Percentiles rank a stretch among this genome's conserved stretches.
Conservation (phyloP, 64 coral and sea anemone species). For the Orbicella faveolata region DNA sequence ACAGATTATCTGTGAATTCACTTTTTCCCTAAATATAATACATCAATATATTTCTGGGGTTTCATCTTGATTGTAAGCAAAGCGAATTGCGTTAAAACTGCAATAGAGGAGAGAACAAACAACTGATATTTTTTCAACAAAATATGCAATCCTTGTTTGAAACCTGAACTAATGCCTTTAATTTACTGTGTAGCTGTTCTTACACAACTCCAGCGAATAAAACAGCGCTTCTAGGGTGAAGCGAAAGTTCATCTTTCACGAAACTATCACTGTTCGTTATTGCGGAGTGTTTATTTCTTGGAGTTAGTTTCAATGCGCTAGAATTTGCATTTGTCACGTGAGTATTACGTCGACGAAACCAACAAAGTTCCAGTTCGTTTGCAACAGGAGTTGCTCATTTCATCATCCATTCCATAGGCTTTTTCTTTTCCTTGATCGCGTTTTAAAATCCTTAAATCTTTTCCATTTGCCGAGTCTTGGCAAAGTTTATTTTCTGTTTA, state of each 20-base stretch:
- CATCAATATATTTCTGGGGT: neutral
- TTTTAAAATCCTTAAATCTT: conserved; percentile 6
- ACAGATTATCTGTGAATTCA: neutral
- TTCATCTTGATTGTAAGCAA: neutral
- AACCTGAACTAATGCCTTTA: conserved; percentile 9
- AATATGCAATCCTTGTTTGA: neutral
- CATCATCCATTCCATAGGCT: neutral
- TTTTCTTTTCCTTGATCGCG: neutral
- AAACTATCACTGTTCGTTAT: conserved; percentile 6
- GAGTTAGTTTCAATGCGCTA: neutral
- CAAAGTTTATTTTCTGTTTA: conserved; percentile 16
- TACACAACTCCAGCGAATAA: neutral
- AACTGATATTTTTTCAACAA: neutral
- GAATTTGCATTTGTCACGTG: neutral
- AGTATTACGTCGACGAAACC: neutral
- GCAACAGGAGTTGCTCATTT: conserved; percentile 34
- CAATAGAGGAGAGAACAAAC: neutral
- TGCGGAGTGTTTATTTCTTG: neutral
- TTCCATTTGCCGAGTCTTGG: conserved; percentile 42
- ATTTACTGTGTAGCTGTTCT: neutral
- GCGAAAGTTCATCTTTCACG: neutral
- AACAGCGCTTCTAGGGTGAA: neutral
- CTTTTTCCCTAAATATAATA: neutral
- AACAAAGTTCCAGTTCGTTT: conserved; percentile 39
- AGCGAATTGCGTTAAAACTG: neutral